Base-by-base conservation (phyloP, 2,797 vertebrate genomes). In the Sebastes flavidus region DNA sequence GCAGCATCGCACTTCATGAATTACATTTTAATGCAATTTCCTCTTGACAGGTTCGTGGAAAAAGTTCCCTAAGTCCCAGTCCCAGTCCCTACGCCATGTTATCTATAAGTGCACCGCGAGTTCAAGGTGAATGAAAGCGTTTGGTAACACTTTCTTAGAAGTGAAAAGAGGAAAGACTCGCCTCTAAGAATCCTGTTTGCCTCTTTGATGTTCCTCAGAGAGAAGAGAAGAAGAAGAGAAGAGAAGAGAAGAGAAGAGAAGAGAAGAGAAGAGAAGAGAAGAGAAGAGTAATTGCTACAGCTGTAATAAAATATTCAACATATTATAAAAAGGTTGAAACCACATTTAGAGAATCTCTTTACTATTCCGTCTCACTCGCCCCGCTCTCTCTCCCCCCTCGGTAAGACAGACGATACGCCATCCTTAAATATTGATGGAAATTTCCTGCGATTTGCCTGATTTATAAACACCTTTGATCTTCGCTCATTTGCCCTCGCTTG, bases 221-320 rank as follows among this genome's bases (percentile, higher is more conserved):
- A 49, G 36, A 67, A 32, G 49, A 52, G 56, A 13, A 70, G 62
- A 56, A 82, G 55, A 42, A 59, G 27, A 46, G 27, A 42, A 70
- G 59, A 59, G 59, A 34, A 70, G 54, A 63, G 49, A 52, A 60
- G 46, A 77, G 60, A 46, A n/a, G 34, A 73, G 12, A 30, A 65
- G 36, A 49, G 34, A 13, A 71, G 66, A 61, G 38, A 49, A 72
- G 46, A 82, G 55, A 34, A 70, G 59, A 63, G 67, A 42, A 59
- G 29, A 49, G 56, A 42, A 66, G 54, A 60, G 65, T 83, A 81
- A 89, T 83, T 77, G 58, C 69, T 66, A 32, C 77, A 61, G 74
- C 52, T 56, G 42, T 77, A 46, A 89, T 87, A 34, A 87, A 89
- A 88, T 87, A 90, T 89, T 90, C 58, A 87, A 34, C 20, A 0